phyloP scores from a whole-genome alignment of 2,797 vertebrate species.

The Natrix natrix region DNA sequence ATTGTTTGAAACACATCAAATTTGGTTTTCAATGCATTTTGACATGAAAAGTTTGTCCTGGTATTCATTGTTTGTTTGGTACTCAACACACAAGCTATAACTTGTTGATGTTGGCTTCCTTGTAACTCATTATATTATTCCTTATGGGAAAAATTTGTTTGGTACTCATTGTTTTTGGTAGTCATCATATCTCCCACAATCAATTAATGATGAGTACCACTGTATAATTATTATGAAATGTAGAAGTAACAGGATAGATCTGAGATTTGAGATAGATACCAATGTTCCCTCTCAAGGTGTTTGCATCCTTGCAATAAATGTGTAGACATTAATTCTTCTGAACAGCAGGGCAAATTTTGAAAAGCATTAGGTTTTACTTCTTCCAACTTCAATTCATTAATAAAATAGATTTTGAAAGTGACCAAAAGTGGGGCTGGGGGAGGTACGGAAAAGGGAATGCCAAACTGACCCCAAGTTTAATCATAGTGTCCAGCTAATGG shows the following conservation, averaged over 20 bases:
- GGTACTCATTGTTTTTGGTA: background rate
- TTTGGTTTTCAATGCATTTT: background rate
- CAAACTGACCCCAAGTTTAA: background rate
- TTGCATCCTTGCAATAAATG: background rate
- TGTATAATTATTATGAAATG: background rate
- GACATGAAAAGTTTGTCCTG: background rate
- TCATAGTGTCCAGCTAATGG: background rate
- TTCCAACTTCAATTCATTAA: background rate
- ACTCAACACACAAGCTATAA: background rate
- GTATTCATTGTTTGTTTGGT: background rate
- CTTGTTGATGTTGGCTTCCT: background rate
- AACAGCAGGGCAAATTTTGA: background rate
- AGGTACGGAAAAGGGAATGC: background rate
- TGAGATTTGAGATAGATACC: rapidly evolving
- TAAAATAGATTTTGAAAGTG: background rate
- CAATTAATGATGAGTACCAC: background rate
- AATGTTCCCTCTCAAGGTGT: background rate
- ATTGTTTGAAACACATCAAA: background rate
- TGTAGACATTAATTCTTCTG: background rate
- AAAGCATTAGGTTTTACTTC: background rate
- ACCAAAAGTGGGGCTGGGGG: background rate
- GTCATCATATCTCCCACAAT: background rate
- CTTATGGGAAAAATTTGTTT: background rate
- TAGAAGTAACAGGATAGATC: slow-evolving; percentile 24
- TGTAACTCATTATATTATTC: background rate